Evolutionary conservation across 1,140 invertebrate genomes (phyloP), one percentile per base, ranked within the genome.

Genomic region (Drosophila nikananu): DNA sequence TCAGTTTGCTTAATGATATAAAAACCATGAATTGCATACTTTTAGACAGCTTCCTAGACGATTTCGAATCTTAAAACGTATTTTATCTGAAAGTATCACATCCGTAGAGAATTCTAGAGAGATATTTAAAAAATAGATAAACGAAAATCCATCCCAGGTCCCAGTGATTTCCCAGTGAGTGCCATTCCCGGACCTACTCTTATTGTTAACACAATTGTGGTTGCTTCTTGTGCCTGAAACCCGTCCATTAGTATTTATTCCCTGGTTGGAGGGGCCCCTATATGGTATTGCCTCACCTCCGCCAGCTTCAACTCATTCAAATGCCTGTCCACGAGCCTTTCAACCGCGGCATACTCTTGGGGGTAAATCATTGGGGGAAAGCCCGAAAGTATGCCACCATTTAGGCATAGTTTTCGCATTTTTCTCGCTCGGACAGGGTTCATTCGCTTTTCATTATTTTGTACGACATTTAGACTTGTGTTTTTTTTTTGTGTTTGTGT

Each of bases 161-260:
- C 19, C 37, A 35, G 58, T 67, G 17, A 2, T 0, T 12, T 42
- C 19, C 10, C n/a, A 42, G 19, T 35, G 10, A 67, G 8, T 35
- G 17, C 21, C 58, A 1, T 12, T 30, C 27, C 35, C 27, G 6
- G 19, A n/a, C 15, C 8, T 10, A 15, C 52, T 59, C 25, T 27
- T 57, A 71, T 71, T 58, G 49, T 71, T 39, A 32, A 58, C 49
- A 58, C 65, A 71, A 39, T 70, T 67, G 64, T 58, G 51, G 66
- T 73, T 72, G 70, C 70, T 73, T 72, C 55, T 60, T 42, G 71
- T 73, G 71, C 71, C 71, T 73, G 30, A 73, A 52, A 60, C 41
- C 67, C 71, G 32, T 51, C 71, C 71, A 73, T 73, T 73, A 73
- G 67, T 73, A 73, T 73, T 73, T 73, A 73, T 73, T 73, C 68